A percentile compares a stretch with the other conserved stretches of the same genome.
Evolutionary conservation across 2,113 vertebrate genomes (phyloP).

Genomic region (Sphaerodactylus townsendi): DNA sequence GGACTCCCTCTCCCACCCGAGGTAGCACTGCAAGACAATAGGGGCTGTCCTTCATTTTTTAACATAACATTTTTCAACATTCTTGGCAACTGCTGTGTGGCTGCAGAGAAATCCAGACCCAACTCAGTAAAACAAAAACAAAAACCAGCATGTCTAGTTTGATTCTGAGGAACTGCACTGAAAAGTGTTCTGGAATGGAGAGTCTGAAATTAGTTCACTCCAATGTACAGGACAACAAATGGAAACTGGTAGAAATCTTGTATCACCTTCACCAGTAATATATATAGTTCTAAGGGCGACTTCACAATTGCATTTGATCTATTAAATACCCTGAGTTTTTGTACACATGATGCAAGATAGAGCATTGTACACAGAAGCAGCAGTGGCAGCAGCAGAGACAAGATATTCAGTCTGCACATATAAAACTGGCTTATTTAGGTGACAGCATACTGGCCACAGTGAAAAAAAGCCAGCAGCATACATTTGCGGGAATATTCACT

Average conservation of each 20-base stretch:
- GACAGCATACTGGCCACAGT: not conserved
- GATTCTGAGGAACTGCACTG: not conserved
- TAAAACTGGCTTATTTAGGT: not conserved
- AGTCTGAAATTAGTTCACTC: not conserved
- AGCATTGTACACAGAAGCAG: not conserved
- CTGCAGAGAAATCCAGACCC: too few species aligned
- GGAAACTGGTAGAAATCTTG: not conserved
- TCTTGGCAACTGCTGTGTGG: too few species aligned
- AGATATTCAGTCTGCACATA: not conserved
- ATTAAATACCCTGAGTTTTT: not conserved
- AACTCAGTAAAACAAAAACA: too few species aligned
- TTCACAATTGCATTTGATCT: not conserved
- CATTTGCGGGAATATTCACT: not conserved
- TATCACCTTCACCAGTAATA: not conserved
- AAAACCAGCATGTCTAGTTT: too few species aligned
- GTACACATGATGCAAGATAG: not conserved
- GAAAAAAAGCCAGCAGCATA: not conserved
- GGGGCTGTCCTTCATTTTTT: too few species aligned
- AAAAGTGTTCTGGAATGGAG: not conserved
- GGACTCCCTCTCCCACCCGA: too few species aligned
- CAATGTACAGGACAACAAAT: not conserved
- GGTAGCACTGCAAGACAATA: too few species aligned
- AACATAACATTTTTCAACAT: too few species aligned
- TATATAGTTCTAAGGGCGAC: not conserved
- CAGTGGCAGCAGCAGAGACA: not conserved